Conservation (phyloP, 2,113 vertebrate genomes). For the Nicator chloris region DNA sequence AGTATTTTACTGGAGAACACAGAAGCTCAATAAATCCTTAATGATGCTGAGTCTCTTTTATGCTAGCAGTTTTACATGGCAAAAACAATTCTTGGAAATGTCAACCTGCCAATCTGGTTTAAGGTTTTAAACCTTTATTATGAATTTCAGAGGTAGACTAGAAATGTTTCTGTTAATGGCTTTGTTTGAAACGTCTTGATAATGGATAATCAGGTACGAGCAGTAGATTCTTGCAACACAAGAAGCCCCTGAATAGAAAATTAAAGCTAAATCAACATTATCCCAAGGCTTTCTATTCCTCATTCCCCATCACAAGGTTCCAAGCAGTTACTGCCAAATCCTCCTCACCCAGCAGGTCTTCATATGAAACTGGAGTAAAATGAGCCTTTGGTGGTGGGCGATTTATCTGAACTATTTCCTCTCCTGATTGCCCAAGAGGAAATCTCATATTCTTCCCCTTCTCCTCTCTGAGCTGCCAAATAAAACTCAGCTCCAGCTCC, state of each 20-base stretch:
- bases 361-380: neutral
- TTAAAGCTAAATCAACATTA: neutral
- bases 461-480: neutral
- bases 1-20: neutral
- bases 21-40: conserved; percentile 17
- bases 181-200: conserved; percentile 21
- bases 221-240: neutral
- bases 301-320: neutral
- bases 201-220: neutral
- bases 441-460: neutral
- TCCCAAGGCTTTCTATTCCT: neutral
- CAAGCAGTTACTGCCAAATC: neutral
- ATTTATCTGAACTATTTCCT: conserved; percentile 43
- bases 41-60: neutral
- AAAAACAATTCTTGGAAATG: neutral
- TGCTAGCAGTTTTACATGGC: neutral
- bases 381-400: neutral
- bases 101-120: conserved; percentile 17
- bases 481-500: neutral
- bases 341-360: neutral
- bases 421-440: neutral
- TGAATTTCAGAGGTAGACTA: neutral
- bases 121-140: neutral
- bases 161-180: neutral
- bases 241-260: neutral